Conservation (phyloP, 1,140 invertebrate genomes). For the Bombus picipes region DNA sequence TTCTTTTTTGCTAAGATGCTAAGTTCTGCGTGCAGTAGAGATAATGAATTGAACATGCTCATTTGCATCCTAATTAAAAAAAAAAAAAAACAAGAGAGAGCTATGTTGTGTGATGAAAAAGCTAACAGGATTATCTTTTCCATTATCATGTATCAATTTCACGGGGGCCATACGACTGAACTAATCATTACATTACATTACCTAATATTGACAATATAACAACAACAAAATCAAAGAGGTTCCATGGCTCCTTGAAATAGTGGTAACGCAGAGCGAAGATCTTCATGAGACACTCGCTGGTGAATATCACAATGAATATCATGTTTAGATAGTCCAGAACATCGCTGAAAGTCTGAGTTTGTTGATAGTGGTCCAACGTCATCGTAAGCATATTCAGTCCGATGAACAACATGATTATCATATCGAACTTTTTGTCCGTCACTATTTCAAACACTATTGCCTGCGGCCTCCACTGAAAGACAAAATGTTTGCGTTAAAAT, state of each 20-base stretch:
- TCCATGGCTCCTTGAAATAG: constrained; percentile 99
- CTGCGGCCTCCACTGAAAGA: constrained; percentile 95
- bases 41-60: constrained; percentile 38
- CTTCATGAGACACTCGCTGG: constrained; percentile 98
- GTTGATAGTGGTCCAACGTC: constrained; percentile 98
- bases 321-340: constrained; percentile 96
- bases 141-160: constrained; percentile 67
- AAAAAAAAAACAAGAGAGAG: background rate
- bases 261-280: constrained; percentile 97
- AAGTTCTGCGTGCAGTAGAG: constrained; percentile 46
- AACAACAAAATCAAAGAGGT: constrained; percentile 99
- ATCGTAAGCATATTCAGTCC: constrained; percentile 99
- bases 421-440: constrained; percentile 99
- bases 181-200: constrained; percentile 85
- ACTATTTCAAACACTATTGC: constrained; percentile 98
- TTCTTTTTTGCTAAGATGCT: constrained; percentile 44
- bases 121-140: constrained; percentile 71
- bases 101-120: constrained; percentile 47
- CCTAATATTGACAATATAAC: constrained; percentile 99
- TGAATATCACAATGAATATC: constrained; percentile 99
- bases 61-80: constrained; percentile 14
- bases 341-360: constrained; percentile 90
- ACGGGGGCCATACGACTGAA: constrained; percentile 80
- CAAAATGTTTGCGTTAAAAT: background rate
- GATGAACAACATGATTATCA: constrained; percentile 99